Conservation (phyloP, 1,140 invertebrate species). For the Parasteatoda tepidariorum region DNA sequence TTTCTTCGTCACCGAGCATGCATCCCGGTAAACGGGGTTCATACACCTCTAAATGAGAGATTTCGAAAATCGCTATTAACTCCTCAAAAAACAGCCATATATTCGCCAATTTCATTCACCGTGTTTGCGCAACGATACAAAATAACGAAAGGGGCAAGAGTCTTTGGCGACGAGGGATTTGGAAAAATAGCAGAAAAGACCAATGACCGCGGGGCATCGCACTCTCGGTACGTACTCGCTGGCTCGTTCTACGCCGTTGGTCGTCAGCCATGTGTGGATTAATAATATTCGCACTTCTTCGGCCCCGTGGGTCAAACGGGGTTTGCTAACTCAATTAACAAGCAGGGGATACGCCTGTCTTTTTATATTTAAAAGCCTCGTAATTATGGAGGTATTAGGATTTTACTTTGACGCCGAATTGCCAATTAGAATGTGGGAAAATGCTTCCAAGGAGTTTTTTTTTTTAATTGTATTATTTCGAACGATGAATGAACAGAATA, state of each 20-base stretch:
- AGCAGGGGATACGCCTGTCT: not conserved
- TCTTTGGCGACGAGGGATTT: not conserved
- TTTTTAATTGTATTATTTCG: too few relatives aligned
- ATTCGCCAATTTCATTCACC: not conserved
- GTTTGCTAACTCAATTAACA: slow-evolving; percentile 1
- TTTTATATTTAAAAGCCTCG: too few relatives aligned
- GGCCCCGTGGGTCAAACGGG: not conserved
- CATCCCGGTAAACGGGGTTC: slow-evolving; percentile 2
- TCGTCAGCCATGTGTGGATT: slow-evolving; percentile 13
- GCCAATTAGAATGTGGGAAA: too few relatives aligned
- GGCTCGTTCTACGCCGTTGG: slow-evolving; percentile 39
- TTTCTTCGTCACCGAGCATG: not conserved
- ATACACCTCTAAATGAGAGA: not conserved
- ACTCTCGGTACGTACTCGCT: not conserved
- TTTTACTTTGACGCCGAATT: too few relatives aligned
- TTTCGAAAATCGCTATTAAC: not conserved
- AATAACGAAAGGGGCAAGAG: not conserved
- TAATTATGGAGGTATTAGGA: not conserved
- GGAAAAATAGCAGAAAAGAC: not conserved
- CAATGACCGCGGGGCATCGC: slow-evolving; percentile 46
- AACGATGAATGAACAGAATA: too few relatives aligned
- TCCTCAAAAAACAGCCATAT: not conserved
- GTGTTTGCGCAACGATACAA: not conserved
- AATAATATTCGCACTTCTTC: not conserved
- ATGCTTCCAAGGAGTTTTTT: too few relatives aligned